Conservation (phyloP, 2,888 invertebrate genomes). For the Baccha elongata region DNA sequence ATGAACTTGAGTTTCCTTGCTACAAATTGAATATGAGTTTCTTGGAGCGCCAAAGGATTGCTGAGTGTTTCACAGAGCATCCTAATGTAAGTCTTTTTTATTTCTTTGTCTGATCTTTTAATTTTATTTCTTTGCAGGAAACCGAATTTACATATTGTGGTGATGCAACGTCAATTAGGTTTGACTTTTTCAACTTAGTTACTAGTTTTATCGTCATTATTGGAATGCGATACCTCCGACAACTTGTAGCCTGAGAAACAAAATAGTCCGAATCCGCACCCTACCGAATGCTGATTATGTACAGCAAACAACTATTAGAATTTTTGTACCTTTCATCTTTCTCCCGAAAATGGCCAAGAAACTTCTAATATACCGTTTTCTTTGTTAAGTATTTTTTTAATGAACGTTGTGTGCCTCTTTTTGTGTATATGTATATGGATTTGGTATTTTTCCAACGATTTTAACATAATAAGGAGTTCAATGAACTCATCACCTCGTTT, state of each 20-base stretch:
- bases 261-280: slow-evolving; percentile 47
- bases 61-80: slow-evolving; percentile 91
- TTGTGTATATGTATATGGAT: background rate
- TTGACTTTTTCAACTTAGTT: slow-evolving; percentile 66
- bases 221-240: slow-evolving; percentile 74
- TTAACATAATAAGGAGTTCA: too few species aligned
- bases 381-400: background rate
- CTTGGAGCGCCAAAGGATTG: slow-evolving; percentile 86
- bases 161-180: slow-evolving; percentile 77
- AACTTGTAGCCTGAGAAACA: slow-evolving; percentile 42
- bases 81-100: slow-evolving; percentile 84
- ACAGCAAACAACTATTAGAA: slow-evolving; percentile 17
- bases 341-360: slow-evolving; percentile 66
- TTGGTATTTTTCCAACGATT: too few species aligned
- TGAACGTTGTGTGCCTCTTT: slow-evolving; percentile 21
- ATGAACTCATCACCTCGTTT: too few species aligned
- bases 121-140: slow-evolving; percentile 76
- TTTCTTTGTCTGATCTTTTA: background rate
- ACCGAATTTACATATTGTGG: slow-evolving; percentile 80
- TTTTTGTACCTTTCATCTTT: slow-evolving; percentile 64
- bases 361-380: slow-evolving; percentile 24
- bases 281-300: slow-evolving; percentile 22
- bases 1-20: slow-evolving; percentile 86
- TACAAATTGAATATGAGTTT: slow-evolving; percentile 89
- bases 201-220: slow-evolving; percentile 30